Evolutionary conservation across 2,888 invertebrate genomes (phyloP).

Genomic region (Phortica magna): DNA sequence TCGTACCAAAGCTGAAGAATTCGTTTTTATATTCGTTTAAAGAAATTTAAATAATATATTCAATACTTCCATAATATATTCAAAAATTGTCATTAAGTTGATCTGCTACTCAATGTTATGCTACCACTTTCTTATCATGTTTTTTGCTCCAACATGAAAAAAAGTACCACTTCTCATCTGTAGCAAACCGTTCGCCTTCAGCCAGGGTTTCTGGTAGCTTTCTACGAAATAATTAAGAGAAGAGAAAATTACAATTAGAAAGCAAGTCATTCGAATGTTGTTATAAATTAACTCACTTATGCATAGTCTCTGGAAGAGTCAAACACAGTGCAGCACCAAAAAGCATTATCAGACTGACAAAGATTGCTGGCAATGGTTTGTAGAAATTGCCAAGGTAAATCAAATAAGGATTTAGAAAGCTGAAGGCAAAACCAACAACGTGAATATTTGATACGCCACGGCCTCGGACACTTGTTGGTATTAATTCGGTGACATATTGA

Average conservation of each 20-base stretch:
- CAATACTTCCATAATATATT: no score
- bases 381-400: slow-evolving; percentile 78
- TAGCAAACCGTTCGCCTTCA: slow-evolving; percentile 81
- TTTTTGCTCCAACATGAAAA: slow-evolving; percentile 76
- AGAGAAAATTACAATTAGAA: no score
- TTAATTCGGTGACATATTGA: slow-evolving; percentile 83
- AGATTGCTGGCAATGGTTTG: slow-evolving; percentile 80
- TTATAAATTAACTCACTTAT: slow-evolving; percentile 63
- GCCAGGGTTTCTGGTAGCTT: slow-evolving; percentile 80
- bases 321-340: slow-evolving; percentile 80
- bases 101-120: slow-evolving; percentile 21
- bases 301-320: slow-evolving; percentile 81
- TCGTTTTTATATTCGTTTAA: no score
- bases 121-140: slow-evolving; percentile 1
- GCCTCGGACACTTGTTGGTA: slow-evolving; percentile 82
- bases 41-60: no score
- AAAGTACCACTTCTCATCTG: slow-evolving; percentile 79
- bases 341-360: slow-evolving; percentile 79
- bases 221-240: slow-evolving; percentile 51
- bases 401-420: slow-evolving; percentile 81
- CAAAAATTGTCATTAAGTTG: no score
- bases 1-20: no score
- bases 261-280: no score
- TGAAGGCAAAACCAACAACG: slow-evolving; percentile 81
- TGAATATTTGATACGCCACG: slow-evolving; percentile 82